These are phyloP conservation scores for Fabriciana adippe DNA, from an alignment of 2,888 invertebrate genomes.

Conservation along the genomic window DNA sequence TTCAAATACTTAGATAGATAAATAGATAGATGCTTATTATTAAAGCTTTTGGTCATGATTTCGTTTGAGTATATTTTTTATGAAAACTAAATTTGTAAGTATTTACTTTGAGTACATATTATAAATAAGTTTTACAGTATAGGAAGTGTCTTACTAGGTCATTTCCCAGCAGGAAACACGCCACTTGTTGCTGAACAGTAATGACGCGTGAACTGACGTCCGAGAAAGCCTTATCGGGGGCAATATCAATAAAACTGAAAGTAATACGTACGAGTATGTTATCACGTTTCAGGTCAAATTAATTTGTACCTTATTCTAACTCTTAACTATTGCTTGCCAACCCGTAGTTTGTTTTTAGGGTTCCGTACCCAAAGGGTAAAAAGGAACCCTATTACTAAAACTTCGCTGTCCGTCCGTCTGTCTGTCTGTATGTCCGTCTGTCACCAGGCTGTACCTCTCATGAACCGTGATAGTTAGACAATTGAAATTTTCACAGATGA, in stretches of 20 bases:
- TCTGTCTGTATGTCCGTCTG: no score
- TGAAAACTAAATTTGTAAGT: not conserved
- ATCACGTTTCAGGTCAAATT: not conserved
- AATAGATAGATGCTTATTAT: no score
- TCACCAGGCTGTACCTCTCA: no score
- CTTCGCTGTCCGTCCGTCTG: no score
- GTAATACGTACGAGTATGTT: not conserved
- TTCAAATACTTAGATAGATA: no score
- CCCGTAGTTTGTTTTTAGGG: no score
- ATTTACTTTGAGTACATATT: slow-evolving; percentile 6
- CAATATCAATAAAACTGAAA: slow-evolving; percentile 45
- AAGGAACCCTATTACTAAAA: no score
- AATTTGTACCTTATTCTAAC: not conserved
- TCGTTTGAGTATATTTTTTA: not conserved
- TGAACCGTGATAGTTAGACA: no score
- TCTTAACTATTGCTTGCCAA: no score
- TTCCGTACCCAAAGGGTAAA: no score
- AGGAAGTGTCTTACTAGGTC: slow-evolving; percentile 27
- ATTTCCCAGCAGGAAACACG: slow-evolving; percentile 49
- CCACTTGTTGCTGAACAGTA: slow-evolving; percentile 57
- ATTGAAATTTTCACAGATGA: no score
- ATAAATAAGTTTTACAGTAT: slow-evolving; percentile 11
- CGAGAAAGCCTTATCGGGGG: slow-evolving; percentile 42
- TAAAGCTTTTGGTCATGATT: no score
- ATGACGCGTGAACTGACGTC: slow-evolving; percentile 43